phyloP scores from a whole-genome alignment of 2,888 invertebrate species.

The Chirona hameri region DNA sequence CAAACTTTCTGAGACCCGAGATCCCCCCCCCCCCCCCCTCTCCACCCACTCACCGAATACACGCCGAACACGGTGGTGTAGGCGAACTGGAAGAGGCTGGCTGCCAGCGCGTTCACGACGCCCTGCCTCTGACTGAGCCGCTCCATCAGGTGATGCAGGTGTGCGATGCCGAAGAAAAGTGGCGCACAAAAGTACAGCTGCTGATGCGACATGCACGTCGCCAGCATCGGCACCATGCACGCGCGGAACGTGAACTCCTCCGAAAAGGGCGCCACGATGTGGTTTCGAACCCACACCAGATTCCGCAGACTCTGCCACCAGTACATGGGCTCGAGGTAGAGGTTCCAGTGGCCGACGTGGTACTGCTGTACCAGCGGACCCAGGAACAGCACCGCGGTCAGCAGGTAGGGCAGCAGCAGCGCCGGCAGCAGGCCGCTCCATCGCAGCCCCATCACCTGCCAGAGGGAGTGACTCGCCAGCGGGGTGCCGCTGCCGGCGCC shows the following conservation, averaged over 20 bases:
- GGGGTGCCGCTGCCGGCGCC: background rate
- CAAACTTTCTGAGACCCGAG: no score
- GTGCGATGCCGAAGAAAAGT: conserved; percentile 84
- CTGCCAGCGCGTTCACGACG: conserved; percentile 32
- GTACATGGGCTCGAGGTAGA: conserved; percentile 59
- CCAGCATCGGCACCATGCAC: conserved; percentile 86
- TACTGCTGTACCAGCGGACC: conserved; percentile 57
- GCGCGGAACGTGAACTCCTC: conserved; percentile 95
- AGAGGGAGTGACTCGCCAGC: conserved; percentile 30
- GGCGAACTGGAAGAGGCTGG: conserved; percentile 68
- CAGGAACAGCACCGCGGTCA: conserved; percentile 75
- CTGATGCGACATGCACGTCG: conserved; percentile 72
- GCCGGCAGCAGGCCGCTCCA: conserved; percentile 69
- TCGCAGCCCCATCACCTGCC: conserved; percentile 62
- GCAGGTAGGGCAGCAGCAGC: conserved; percentile 64
- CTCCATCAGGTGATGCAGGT: conserved; percentile 43
- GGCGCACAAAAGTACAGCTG: conserved; percentile 79
- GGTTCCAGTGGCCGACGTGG: background rate
- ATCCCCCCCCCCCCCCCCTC: no score
- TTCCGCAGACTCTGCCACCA: conserved; percentile 68
- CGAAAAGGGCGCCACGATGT: conserved; percentile 84
- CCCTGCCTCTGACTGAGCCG: conserved; percentile 29
- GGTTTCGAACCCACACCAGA: conserved; percentile 80
- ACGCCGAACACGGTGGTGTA: conserved; percentile 92
- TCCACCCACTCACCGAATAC: conserved; percentile 61